Conservation (phyloP, 2,797 vertebrate genomes). For the Hyperoplus lanceolatus region DNA sequence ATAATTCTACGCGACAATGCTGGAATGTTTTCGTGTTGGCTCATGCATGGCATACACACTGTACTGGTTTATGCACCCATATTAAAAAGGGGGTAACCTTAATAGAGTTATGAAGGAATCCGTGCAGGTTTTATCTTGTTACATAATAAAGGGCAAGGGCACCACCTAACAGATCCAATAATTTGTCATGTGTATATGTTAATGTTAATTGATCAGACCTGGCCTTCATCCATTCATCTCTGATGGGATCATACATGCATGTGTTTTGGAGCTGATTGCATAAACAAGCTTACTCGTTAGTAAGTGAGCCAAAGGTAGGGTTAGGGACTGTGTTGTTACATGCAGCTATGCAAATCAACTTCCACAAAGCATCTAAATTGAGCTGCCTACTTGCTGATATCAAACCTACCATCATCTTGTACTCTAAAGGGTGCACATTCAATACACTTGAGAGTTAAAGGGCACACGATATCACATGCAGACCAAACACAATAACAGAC, state of each 20-base stretch:
- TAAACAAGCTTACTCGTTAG: slow-evolving; percentile 39
- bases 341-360: slow-evolving; percentile 55
- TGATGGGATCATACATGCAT: slow-evolving; percentile 46
- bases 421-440: slow-evolving; percentile 55
- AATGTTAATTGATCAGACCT: slow-evolving; percentile 31
- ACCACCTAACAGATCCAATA: slow-evolving; percentile 6
- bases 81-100: neutral
- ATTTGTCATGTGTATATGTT: slow-evolving; percentile 42
- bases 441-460: slow-evolving; percentile 42
- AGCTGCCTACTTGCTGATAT: slow-evolving; percentile 23
- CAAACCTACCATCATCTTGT: slow-evolving; percentile 5
- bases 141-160: neutral
- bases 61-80: neutral
- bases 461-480: slow-evolving; percentile 63
- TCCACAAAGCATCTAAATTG: slow-evolving; percentile 38
- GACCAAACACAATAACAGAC: slow-evolving; percentile 57
- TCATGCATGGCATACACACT: slow-evolving; percentile 1
- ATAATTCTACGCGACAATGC: neutral
- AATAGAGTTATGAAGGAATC: neutral
- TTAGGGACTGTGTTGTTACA: slow-evolving; percentile 55
- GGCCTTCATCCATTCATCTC: slow-evolving; percentile 38
- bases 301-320: slow-evolving; percentile 11
- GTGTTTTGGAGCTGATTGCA: slow-evolving; percentile 50
- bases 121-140: neutral
- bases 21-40: slow-evolving; percentile 16